These are phyloP conservation scores for Tichodroma muraria DNA, from an alignment of 2,113 vertebrate genomes.

Conservation along the genomic window DNA sequence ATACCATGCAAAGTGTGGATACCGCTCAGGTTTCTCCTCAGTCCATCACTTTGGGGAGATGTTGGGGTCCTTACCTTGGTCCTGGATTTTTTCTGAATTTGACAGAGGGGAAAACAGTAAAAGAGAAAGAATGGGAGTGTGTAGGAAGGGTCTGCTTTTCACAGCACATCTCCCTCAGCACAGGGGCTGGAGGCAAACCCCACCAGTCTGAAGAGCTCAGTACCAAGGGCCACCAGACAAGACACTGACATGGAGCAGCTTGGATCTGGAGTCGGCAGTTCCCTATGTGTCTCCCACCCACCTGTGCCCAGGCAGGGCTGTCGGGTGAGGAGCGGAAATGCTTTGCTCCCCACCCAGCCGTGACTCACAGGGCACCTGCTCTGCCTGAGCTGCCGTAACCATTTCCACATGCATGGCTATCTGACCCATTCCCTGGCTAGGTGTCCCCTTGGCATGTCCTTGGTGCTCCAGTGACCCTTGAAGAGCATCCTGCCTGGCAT, in stretches of 20 bases:
- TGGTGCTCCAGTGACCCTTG: neutral
- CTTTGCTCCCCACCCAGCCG: fast-evolving
- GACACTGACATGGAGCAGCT: neutral
- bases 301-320: neutral
- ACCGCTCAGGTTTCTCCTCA: neutral
- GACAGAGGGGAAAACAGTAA: conserved; percentile 24
- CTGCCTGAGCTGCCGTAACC: neutral
- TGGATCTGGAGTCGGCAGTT: neutral
- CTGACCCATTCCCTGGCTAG: neutral
- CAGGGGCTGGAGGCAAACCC: neutral
- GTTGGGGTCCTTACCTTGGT: conserved; percentile 53
- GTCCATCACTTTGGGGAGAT: neutral
- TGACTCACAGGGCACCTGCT: neutral
- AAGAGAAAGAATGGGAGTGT: neutral
- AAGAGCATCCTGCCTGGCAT: neutral
- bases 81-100: conserved; percentile 6
- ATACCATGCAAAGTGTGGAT: neutral
- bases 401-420: fast-evolving
- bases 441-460: neutral
- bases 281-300: neutral
- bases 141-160: neutral
- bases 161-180: neutral
- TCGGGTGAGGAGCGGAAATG: fast-evolving
- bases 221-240: neutral
- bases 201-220: neutral